These are phyloP conservation scores for Tetranychus cinnabarinus DNA, from an alignment of 1,140 invertebrate genomes.

Conservation along the genomic window DNA sequence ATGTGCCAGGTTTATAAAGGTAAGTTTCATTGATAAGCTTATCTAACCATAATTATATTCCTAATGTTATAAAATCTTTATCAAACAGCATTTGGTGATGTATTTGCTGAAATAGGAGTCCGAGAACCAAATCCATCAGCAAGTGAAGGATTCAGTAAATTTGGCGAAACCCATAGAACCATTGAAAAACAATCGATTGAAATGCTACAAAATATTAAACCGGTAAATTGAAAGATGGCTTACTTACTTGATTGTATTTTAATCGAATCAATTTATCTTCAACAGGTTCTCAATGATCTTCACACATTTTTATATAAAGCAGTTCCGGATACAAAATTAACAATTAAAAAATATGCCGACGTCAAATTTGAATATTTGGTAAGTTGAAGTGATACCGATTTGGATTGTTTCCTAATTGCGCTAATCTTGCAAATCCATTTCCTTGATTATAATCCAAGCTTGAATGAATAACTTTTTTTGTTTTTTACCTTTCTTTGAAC, in stretches of 20 bases:
- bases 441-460: neutral
- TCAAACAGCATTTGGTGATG: constrained; percentile 58
- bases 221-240: constrained; percentile 30
- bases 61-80: constrained; percentile 19
- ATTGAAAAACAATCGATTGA: constrained; percentile 75
- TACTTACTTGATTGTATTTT: constrained; percentile 6
- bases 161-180: constrained; percentile 76
- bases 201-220: constrained; percentile 73
- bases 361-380: constrained; percentile 89
- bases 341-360: constrained; percentile 90
- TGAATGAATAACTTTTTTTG: neutral
- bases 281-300: constrained; percentile 62
- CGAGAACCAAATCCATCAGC: constrained; percentile 80
- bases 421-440: neutral
- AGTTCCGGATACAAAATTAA: constrained; percentile 88
- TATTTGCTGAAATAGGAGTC: constrained; percentile 78
- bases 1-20: neutral
- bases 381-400: constrained; percentile 28
- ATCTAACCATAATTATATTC: neutral
- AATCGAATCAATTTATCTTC: neutral
- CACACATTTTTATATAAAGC: constrained; percentile 90
- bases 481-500: constrained; percentile 3
- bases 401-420: constrained; percentile 25
- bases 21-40: neutral
- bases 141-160: constrained; percentile 79